Percentiles rank a stretch among this genome's conserved stretches.
phyloP scores from a whole-genome alignment of 2,797 vertebrate species.

The Gymnothorax javanicus region DNA sequence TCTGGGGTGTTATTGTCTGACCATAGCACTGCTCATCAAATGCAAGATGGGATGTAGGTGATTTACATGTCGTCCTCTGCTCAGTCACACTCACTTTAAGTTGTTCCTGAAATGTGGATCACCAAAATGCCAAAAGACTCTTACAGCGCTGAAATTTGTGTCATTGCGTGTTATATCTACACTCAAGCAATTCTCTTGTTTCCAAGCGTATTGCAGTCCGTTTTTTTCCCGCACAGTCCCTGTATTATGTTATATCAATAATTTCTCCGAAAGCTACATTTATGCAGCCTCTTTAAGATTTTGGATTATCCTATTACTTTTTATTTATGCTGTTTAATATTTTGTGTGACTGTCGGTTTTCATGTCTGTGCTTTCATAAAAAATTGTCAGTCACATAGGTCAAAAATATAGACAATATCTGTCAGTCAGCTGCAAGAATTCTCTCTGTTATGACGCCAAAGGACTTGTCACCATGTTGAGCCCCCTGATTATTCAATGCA shows the following conservation, averaged over 20 bases:
- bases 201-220: neutral
- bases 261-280: neutral
- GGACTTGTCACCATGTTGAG: neutral
- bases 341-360: neutral
- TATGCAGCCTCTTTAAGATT: neutral
- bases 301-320: neutral
- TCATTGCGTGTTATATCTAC: no score
- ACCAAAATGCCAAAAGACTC: neutral
- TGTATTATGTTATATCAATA: neutral
- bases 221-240: neutral
- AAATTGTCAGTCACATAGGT: neutral
- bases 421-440: neutral
- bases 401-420: neutral
- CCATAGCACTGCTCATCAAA: neutral
- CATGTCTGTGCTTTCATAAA: neutral
- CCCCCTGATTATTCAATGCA: conserved; percentile 7
- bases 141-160: neutral
- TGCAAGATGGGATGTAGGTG: neutral
- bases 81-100: neutral
- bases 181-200: neutral
- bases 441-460: no score
- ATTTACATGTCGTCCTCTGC: neutral
- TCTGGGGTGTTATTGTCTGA: neutral
- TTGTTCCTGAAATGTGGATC: neutral
- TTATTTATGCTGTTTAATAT: neutral